phyloP scores from a whole-genome alignment of 2,888 invertebrate genomes.

The Drosophila ustulata region DNA sequence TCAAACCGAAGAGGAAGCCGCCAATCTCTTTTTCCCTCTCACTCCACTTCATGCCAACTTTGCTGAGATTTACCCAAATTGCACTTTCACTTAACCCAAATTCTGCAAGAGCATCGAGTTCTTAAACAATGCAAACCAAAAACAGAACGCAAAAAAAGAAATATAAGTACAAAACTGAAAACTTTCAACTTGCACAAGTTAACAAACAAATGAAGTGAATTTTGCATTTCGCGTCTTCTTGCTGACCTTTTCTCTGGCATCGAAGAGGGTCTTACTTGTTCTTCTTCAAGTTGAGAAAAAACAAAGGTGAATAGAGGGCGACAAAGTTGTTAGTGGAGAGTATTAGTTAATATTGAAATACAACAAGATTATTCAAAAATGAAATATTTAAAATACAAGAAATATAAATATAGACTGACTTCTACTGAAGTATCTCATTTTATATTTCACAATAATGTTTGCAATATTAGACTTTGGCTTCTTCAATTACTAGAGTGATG shows the following conservation, averaged over 20 bases:
- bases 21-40: too few species aligned
- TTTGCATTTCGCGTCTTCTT: constrained; percentile 56
- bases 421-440: too few species aligned
- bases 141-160: constrained; percentile 18
- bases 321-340: background rate
- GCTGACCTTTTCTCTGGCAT: background rate
- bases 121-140: constrained; percentile 23
- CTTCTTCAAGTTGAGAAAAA: background rate
- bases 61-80: constrained; percentile 36
- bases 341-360: background rate
- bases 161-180: constrained; percentile 45
- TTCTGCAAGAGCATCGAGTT: constrained; percentile 37
- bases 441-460: too few species aligned
- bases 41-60: background rate
- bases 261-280: background rate
- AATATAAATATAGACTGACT: too few species aligned
- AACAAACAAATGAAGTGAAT: constrained; percentile 65
- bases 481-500: too few species aligned
- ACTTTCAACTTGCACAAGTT: constrained; percentile 53
- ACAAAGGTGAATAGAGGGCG: background rate
- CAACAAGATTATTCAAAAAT: too few species aligned
- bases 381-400: too few species aligned
- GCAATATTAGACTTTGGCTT: too few species aligned
- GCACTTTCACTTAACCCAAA: constrained; percentile 71
- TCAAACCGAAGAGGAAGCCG: background rate